Conservation (phyloP, 1,140 invertebrate genomes). For the Caenorhabditis inopinata region DNA sequence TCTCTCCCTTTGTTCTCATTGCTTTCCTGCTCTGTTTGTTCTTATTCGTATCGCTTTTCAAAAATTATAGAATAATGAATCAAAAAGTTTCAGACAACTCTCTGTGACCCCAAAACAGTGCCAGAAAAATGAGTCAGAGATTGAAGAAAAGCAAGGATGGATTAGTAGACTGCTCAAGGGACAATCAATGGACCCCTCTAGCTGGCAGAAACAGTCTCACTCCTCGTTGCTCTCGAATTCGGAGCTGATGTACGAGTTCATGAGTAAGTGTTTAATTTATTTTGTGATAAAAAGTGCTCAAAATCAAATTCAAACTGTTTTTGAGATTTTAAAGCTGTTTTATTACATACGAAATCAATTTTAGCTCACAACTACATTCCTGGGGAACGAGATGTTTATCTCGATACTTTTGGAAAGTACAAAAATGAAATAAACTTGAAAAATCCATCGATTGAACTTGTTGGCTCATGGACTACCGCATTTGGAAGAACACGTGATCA, state of each 20-base stretch:
- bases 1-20: not conserved
- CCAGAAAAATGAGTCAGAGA: not conserved
- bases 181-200: conserved; percentile 53
- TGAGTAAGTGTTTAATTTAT: conserved; percentile 48
- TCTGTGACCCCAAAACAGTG: not conserved
- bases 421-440: conserved; percentile 24
- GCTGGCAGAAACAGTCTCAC: conserved; percentile 61
- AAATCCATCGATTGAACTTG: conserved; percentile 52
- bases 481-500: conserved; percentile 64
- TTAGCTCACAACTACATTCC: conserved; percentile 58
- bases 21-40: not conserved
- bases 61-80: not conserved
- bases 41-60: not conserved
- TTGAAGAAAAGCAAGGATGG: conserved; percentile 46
- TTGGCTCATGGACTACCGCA: conserved; percentile 61
- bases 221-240: conserved; percentile 60
- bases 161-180: conserved; percentile 48
- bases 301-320: too few relatives aligned
- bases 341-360: conserved; percentile 6
- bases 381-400: conserved; percentile 52
- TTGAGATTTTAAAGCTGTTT: not conserved
- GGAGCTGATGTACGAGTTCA: conserved; percentile 62
- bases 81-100: conserved; percentile 13
- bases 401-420: conserved; percentile 57
- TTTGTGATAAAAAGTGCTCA: not conserved